Conservation (phyloP, 2,888 invertebrate species). For the Oeneis ivallda region DNA sequence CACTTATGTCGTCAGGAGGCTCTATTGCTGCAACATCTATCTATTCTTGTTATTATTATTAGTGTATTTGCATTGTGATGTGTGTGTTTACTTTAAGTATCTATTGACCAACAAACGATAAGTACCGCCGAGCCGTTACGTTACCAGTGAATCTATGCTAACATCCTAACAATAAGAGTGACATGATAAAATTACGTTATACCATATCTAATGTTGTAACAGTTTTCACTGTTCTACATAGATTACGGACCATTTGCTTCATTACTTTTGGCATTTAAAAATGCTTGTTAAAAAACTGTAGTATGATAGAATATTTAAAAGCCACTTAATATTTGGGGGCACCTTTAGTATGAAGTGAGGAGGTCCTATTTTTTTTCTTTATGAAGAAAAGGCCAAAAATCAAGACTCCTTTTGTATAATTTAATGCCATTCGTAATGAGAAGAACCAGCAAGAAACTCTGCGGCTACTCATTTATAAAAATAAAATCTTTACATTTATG, state of each 20-base stretch:
- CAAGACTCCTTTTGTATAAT: background rate
- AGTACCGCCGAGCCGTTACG: too few species aligned
- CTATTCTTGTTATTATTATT: background rate
- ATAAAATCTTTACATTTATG: background rate
- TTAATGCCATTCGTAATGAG: background rate
- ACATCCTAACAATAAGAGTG: background rate
- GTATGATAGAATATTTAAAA: background rate
- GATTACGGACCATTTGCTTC: background rate
- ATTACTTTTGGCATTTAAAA: background rate
- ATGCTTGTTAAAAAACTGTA: background rate
- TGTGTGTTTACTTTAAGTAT: background rate
- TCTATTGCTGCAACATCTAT: slow-evolving; percentile 2
- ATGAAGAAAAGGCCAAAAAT: too few species aligned
- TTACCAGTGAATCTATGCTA: background rate
- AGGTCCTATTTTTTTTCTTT: background rate
- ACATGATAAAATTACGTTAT: background rate
- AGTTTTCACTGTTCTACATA: background rate
- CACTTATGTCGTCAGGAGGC: slow-evolving; percentile 11
- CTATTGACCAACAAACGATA: slow-evolving; percentile 3
- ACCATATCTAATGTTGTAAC: background rate
- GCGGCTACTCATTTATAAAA: background rate
- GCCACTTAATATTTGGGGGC: too few species aligned
- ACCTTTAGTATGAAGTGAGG: too few species aligned
- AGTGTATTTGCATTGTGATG: background rate
- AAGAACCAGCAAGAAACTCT: background rate